Evolutionary conservation across 2,888 invertebrate species (phyloP), one percentile per base, ranked within the genome.

Genomic region (Calameuta pallipes): DNA sequence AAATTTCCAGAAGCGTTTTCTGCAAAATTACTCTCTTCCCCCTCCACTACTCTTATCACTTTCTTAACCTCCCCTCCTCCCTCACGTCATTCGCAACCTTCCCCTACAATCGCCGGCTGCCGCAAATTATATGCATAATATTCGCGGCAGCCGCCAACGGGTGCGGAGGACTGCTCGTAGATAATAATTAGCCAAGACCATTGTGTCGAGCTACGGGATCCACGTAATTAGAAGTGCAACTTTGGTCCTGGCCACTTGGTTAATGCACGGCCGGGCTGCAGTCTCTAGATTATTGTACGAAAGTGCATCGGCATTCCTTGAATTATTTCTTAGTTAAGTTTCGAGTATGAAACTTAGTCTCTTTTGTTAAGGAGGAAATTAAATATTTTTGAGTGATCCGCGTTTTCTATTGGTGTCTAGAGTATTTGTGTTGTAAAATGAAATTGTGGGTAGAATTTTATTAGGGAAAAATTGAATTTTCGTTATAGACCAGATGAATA

Each of bases 81-180:
- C 56, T 4, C 56, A 9, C 23, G 56, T 56, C 56, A 56, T 56
- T 56, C 56, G 9, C 56, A 23, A 56, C 23, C 56, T 56, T 56
- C 56, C 23, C 56, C 56, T 56, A 23, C 9, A 30, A 34, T n/a
- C 73, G 34, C 80, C 80, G 80, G 80, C 75, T 80, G 80, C 34
- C 75, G 78, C 74, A 78, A 80, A 80, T 80, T 80, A 80, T 78
- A 80, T 80, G 80, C 78, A 80, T 80, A 80, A 80, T 80, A 80
- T 80, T 80, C 78, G 76, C 68, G 69, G 78, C 78, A 78, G 80
- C 76, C 78, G 76, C 80, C 80, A 78, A 80, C 78, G 78, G 76
- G 76, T 76, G 76, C 76, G 73, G 30, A 76, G 76, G 75, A 78
- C 80, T 78, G 76, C 78, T 80, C 78, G 78, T 80, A 78, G 78